These are phyloP conservation scores for Gadus chalcogrammus DNA, from an alignment of 2,113 vertebrate genomes.

Conservation along the genomic window DNA sequence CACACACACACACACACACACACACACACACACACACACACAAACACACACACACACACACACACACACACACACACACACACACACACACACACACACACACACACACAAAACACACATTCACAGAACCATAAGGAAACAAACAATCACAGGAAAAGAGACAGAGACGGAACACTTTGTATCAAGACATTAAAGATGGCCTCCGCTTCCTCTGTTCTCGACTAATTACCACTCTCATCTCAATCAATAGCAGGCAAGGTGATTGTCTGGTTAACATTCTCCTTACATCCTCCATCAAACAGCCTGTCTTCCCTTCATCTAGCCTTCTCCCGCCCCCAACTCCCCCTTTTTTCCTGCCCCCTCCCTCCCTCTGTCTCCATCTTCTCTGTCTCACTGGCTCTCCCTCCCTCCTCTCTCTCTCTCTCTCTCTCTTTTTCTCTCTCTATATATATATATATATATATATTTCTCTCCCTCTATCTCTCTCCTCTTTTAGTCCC, in stretches of 20 bases:
- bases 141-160: constrained; percentile 25
- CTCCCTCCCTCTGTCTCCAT: background rate
- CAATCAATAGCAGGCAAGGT: constrained; percentile 73
- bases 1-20: no score
- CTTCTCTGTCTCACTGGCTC: background rate
- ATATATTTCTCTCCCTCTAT: no score
- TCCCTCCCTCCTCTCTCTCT: background rate
- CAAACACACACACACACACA: background rate
- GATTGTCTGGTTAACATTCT: constrained; percentile 78
- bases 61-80: background rate
- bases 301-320: constrained; percentile 41
- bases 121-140: constrained; percentile 13
- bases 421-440: background rate
- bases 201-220: constrained; percentile 60
- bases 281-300: constrained; percentile 67
- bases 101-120: background rate
- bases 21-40: constrained; percentile 2
- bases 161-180: constrained; percentile 66
- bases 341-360: constrained; percentile 23
- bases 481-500: no score
- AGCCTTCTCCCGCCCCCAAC: background rate
- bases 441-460: no score
- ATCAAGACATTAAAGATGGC: constrained; percentile 67
- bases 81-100: constrained; percentile 1
- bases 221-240: constrained; percentile 69